phyloP scores from a whole-genome alignment of 2,888 invertebrate genomes.

The Aquatica leii region DNA sequence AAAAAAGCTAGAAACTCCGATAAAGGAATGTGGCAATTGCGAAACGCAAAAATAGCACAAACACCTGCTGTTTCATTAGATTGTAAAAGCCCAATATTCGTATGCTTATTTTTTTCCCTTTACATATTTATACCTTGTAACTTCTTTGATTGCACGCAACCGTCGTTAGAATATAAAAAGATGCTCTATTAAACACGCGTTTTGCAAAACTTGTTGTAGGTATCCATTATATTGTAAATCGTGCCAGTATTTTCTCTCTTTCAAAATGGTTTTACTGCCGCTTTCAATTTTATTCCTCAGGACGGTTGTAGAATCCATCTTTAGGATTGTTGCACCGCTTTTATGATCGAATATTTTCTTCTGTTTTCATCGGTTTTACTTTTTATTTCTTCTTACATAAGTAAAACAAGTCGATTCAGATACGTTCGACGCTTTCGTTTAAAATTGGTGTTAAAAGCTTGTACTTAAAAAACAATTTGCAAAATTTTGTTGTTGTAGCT shows the following conservation, averaged over 20 bases:
- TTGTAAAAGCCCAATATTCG: conserved; percentile 13
- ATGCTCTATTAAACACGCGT: not conserved
- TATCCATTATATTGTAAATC: conserved; percentile 11
- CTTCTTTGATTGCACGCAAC: not conserved
- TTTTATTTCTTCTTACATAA: too few species aligned
- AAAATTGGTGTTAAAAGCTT: not conserved
- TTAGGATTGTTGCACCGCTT: conserved; percentile 27
- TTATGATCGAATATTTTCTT: conserved; percentile 26
- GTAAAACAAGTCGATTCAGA: too few species aligned
- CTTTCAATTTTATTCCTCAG: conserved; percentile 20
- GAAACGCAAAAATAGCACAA: conserved; percentile 21
- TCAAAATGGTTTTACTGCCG: conserved; percentile 17
- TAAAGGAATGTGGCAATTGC: conserved; percentile 25
- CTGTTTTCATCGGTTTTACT: conserved; percentile 25
- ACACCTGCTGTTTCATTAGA: conserved; percentile 21
- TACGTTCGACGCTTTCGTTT: too few species aligned
- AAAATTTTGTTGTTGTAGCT: conserved; percentile 14
- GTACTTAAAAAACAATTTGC: not conserved
- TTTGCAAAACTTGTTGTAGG: not conserved
- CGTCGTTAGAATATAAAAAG: not conserved
- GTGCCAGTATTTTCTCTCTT: conserved; percentile 12
- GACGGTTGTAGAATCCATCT: conserved; percentile 19
- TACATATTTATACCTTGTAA: not conserved
- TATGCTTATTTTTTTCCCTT: not conserved
- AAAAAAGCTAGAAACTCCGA: conserved; percentile 22